Evolutionary conservation across 2,797 vertebrate species (phyloP), one percentile per base, ranked within the genome.

Genomic region (Pachyuromys duprasi): DNA sequence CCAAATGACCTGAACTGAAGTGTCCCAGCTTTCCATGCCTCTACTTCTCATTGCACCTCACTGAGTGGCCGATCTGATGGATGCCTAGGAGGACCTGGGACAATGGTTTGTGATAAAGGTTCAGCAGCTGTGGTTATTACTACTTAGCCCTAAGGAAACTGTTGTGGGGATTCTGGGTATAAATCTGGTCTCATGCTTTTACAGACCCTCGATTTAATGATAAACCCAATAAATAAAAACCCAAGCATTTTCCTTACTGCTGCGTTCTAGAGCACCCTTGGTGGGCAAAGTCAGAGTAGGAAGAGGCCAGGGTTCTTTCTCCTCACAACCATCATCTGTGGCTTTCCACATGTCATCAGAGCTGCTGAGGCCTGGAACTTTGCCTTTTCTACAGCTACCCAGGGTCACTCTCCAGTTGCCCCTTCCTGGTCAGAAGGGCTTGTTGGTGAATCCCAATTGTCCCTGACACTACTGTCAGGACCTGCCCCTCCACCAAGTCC

Each of bases 131-230:
- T 49, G n/a, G 22, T 65, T 69, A 74, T 55, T 82, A 81, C 72
- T 63, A 62, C 49, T 62, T 18, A 72, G 36, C 57, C 9, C 3
- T 67, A 63, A 75, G 57, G 67, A 89, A 76, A 72, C 9, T 26
- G 20, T 20, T 36, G 31, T 63, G 49, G 8, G 26, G 45, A 74
- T 39, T 63, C 49, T 1, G 14, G 63, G 14, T 72, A 5, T 69
- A 72, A 92, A 91, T 70, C 45, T 91, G 1, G 8, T 91, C 36
- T 79, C 83, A 91, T 36, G 67, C 94, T 20, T 91, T 36, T 69
- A 53, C 0, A 92, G 81, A 3, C 5, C 2, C n/a, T 12, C 45
- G 28, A 45, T 65, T 2, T 82, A 63, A 91, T 86, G 81, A 67
- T 82, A 74, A 91, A 78, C 28, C 36, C 5, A 28, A 53, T 78